Evolutionary conservation across 2,888 invertebrate species (phyloP), one percentile per base, ranked within the genome.

Genomic region (Eristalis pertinax): DNA sequence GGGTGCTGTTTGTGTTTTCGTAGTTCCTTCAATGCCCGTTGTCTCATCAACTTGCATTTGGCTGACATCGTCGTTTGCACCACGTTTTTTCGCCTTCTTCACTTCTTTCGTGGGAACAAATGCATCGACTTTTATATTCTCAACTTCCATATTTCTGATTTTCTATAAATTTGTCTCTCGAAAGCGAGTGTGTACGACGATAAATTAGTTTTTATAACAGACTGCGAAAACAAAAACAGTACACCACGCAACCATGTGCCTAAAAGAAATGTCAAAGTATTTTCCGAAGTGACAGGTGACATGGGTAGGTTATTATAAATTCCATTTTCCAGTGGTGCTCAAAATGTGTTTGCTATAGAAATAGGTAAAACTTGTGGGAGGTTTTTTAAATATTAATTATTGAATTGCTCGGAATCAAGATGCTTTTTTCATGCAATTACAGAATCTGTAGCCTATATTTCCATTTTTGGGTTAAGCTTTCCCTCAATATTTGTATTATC

Each of bases 11-110:
- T 90, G 89, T 89, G 92, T 93, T 29, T 88, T 81, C 15, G 90
- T 89, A 70, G 91, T 94, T 15, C 95, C 95, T 91, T 95, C 94
- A 74, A 96, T 95, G 2, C 95, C 96, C 90, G 95, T 95, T 38
- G 95, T 94, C 78, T 94, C 94, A 81, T 96, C 96, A 1, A 96
- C 94, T 91, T 96, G 95, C 96, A 96, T 96, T 72, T 92, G 93
- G 86, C 94, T 94, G 63, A 94, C 95, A 89, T 94, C 93, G 0
- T 88, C 89, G 10, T 89, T 85, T 10, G 90, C 90, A 15, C 90
- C 82, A 13, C 93, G 91, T 77, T 93, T 93, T 58, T 90, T 90
- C 0, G 90, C 90, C 62, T 90, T 91, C 62, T 90, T 92, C 0
- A 38, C n/a, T 0, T 78, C 62, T 64, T 88, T 88, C 7, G 91